phyloP scores from a whole-genome alignment of 2,113 vertebrate species.

The Gymnorhina tibicen region DNA sequence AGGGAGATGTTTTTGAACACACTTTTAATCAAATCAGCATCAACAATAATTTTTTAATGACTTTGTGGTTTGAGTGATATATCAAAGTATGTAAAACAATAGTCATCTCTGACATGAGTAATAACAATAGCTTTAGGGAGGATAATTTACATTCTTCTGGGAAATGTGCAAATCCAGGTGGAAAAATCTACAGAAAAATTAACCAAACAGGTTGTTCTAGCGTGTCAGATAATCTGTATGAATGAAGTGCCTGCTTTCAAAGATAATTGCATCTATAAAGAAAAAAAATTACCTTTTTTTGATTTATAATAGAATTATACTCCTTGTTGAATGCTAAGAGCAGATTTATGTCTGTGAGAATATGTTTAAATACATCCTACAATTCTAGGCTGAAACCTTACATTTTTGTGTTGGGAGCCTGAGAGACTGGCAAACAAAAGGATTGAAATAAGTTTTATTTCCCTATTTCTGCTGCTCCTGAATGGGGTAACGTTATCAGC shows the following conservation, averaged over 20 bases:
- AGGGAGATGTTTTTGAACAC: background rate
- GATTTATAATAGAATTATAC: background rate
- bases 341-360: background rate
- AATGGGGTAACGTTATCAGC: constrained; percentile 28
- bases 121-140: background rate
- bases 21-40: background rate
- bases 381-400: background rate
- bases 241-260: constrained; percentile 1
- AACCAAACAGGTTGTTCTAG: background rate
- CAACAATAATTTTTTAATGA: background rate
- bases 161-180: background rate
- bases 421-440: constrained; percentile 39
- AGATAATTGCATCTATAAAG: background rate
- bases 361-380: background rate
- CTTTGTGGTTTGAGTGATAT: background rate
- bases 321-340: background rate
- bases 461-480: constrained; percentile 2
- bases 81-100: background rate
- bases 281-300: background rate
- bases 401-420: background rate
- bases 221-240: background rate
- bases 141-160: background rate
- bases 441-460: constrained; percentile 45
- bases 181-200: background rate
- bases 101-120: background rate